Percentiles rank a stretch among this genome's conserved stretches.
Conservation (phyloP, 2,888 invertebrate genomes). For the Gymnocheta viridis region DNA sequence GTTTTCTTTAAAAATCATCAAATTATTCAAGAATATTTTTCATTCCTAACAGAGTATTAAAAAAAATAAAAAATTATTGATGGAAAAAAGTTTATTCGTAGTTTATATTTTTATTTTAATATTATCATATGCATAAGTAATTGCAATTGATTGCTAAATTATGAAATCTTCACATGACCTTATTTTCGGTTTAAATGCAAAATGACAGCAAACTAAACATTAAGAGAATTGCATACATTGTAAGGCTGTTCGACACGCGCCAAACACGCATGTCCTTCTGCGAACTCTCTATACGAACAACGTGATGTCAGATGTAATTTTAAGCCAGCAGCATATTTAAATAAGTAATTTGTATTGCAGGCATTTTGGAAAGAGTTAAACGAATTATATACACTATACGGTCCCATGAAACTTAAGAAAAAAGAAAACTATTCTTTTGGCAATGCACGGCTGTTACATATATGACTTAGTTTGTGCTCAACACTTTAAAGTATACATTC, state of each 20-base stretch:
- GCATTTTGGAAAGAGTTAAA: not conserved
- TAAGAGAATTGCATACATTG: conserved; percentile 1
- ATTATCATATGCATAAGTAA: conserved; percentile 6
- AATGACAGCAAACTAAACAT: not conserved
- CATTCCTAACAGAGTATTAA: too few species aligned
- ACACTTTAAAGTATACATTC: not conserved
- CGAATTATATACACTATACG: conserved; percentile 10
- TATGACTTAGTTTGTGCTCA: not conserved
- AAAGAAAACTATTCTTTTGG: not conserved
- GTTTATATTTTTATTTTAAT: not conserved
- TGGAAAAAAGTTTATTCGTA: not conserved
- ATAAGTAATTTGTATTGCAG: conserved; percentile 19
- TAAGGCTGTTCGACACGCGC: conserved; percentile 51
- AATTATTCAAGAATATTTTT: too few species aligned
- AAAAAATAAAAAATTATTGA: not conserved
- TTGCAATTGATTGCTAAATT: conserved; percentile 48
- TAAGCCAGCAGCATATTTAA: conserved; percentile 34
- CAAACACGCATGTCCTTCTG: conserved; percentile 53
- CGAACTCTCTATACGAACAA: conserved; percentile 15
- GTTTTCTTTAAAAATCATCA: too few species aligned
- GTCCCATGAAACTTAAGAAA: not conserved
- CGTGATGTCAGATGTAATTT: conserved; percentile 56
- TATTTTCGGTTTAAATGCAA: not conserved
- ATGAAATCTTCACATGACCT: conserved; percentile 65
- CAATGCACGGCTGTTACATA: not conserved